These are phyloP conservation scores for Orgyia antiqua DNA, from an alignment of 2,888 invertebrate genomes.

Conservation along the genomic window DNA sequence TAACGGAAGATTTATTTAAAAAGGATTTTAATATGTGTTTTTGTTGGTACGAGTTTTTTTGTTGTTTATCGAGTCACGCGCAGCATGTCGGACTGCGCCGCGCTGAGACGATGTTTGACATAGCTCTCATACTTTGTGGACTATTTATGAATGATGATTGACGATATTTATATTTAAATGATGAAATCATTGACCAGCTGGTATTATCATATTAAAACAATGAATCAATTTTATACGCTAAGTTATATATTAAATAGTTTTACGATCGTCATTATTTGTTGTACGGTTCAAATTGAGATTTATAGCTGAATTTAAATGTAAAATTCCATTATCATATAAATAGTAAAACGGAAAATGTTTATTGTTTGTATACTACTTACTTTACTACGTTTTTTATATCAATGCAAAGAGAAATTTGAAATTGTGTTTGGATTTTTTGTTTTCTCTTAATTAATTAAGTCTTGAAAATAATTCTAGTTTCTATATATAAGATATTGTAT, in stretches of 20 bases:
- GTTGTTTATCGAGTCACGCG: not conserved
- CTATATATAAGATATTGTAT: too few relatives aligned
- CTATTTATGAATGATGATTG: constrained; percentile 26
- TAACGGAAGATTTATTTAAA: constrained; percentile 32
- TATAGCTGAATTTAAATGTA: constrained; percentile 15
- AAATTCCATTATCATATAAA: constrained; percentile 6
- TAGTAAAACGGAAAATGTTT: too few relatives aligned
- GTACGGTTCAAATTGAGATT: constrained; percentile 24
- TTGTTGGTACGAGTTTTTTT: constrained; percentile 19
- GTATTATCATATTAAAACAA: constrained; percentile 30
- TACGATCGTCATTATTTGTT: constrained; percentile 24
- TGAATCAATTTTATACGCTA: constrained; percentile 27
- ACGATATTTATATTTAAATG: constrained; percentile 23
- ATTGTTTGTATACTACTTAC: too few relatives aligned
- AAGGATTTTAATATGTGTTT: constrained; percentile 28
- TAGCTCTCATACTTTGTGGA: constrained; percentile 14
- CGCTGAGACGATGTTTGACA: too few relatives aligned
- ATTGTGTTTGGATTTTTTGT: too few relatives aligned
- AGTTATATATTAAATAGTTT: constrained; percentile 27
- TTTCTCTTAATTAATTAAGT: too few relatives aligned
- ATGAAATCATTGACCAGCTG: constrained; percentile 22
- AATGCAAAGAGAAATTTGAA: too few relatives aligned
- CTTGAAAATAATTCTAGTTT: too few relatives aligned
- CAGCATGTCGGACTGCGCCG: too few relatives aligned
- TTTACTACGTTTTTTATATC: too few relatives aligned